phyloP scores from a whole-genome alignment of 1,140 invertebrate genomes.

The Lepidurus packardi region DNA sequence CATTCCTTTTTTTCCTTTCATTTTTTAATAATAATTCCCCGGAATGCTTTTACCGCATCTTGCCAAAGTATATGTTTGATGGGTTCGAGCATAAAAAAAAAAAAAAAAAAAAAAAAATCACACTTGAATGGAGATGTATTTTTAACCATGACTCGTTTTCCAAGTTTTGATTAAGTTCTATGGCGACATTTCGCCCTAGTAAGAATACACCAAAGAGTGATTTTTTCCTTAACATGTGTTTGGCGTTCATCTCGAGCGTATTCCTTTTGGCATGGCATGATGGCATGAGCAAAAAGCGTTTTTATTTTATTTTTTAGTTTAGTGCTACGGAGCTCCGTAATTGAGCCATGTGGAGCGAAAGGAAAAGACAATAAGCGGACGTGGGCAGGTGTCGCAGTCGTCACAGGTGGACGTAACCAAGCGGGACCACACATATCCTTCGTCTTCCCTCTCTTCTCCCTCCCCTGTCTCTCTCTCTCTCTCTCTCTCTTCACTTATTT shows the following conservation, averaged over 20 bases:
- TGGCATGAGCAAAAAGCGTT: no score
- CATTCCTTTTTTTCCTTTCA: no score
- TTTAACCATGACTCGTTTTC: background rate
- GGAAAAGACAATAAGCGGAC: conserved; percentile 17
- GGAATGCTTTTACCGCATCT: background rate
- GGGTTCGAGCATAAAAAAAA: background rate
- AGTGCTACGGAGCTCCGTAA: background rate
- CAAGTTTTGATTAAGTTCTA: background rate
- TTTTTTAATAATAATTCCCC: background rate
- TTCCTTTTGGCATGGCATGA: background rate
- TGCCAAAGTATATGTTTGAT: background rate
- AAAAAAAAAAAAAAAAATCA: background rate
- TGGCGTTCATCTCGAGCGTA: conserved; percentile 4
- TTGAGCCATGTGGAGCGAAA: conserved; percentile 5
- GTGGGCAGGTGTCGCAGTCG: conserved; percentile 20
- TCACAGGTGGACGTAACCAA: conserved; percentile 21
- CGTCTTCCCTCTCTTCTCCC: conserved; percentile 13
- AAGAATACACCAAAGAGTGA: no score
- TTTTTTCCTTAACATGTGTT: background rate
- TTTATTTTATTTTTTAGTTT: background rate
- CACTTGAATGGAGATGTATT: background rate
- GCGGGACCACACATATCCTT: background rate
- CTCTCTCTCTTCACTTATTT: background rate
- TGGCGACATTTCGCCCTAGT: background rate
- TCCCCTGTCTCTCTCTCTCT: no score